Evolutionary conservation across 2,888 invertebrate species (phyloP).

Genomic region (Lasioglossum leucozonium): DNA sequence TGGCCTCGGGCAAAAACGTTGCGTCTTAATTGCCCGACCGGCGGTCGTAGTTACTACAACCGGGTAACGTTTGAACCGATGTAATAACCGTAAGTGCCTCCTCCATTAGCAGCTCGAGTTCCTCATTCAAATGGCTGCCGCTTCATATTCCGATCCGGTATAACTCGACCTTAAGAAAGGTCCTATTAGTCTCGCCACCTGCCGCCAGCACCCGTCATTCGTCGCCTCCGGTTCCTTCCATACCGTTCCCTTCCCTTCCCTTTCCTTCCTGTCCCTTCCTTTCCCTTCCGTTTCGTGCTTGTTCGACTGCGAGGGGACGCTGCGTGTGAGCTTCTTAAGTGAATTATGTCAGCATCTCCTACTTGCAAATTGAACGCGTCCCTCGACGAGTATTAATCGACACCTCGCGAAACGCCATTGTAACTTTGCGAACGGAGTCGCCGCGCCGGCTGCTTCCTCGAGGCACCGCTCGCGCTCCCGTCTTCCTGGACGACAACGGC

Average conservation of each 20-base stretch:
- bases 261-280: constrained; percentile 5
- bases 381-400: constrained; percentile 65
- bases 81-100: constrained; percentile 71
- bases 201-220: constrained; percentile 63
- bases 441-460: constrained; percentile 4
- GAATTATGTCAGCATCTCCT: constrained; percentile 61
- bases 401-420: constrained; percentile 53
- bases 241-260: constrained; percentile 5
- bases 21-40: constrained; percentile 58
- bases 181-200: constrained; percentile 73
- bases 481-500: neutral
- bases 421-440: constrained; percentile 38
- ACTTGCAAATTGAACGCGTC: constrained; percentile 62
- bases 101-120: constrained; percentile 68
- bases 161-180: constrained; percentile 69
- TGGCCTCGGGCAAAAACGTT: constrained; percentile 34
- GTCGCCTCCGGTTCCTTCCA: constrained; percentile 8
- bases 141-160: constrained; percentile 67
- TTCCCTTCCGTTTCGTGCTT: constrained; percentile 14
- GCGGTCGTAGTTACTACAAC: constrained; percentile 24
- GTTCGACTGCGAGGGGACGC: constrained; percentile 43
- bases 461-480: neutral
- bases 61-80: constrained; percentile 60
- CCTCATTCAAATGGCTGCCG: constrained; percentile 70
- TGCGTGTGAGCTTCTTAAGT: constrained; percentile 65